Evolutionary conservation across 2,113 vertebrate species (phyloP).

Genomic region (Andinoacara biseriatus): DNA sequence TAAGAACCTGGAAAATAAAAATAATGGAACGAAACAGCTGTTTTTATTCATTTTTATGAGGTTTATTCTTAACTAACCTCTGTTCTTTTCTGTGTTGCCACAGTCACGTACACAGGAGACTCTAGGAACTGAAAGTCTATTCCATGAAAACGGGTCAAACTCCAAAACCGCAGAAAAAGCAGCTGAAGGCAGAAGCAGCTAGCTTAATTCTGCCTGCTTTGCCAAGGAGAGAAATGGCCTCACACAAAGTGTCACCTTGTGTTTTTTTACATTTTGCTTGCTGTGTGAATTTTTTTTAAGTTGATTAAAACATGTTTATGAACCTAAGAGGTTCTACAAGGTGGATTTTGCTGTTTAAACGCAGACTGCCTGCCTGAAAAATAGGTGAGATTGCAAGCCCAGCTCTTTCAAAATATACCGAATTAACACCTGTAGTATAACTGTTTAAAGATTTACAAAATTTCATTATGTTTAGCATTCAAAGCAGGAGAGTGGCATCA

Average conservation of each 20-base stretch:
- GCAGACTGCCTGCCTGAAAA: not conserved
- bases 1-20: not conserved
- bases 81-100: not conserved
- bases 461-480: not conserved
- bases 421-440: not conserved
- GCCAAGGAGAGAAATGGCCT: not conserved
- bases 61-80: not conserved
- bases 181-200: not conserved
- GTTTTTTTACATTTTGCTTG: not conserved
- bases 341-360: not conserved
- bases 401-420: not conserved
- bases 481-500: not conserved
- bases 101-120: not conserved
- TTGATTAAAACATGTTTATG: not conserved
- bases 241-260: conserved; percentile 1
- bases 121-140: not conserved
- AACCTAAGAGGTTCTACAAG: not conserved
- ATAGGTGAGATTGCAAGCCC: not conserved
- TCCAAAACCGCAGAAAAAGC: not conserved
- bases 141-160: not conserved
- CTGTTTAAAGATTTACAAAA: not conserved
- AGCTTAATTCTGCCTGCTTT: not conserved
- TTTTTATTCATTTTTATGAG: not conserved
- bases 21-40: not conserved
- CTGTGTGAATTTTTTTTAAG: not conserved